These are phyloP conservation scores for Protobothrops mucrosquamatus DNA, from an alignment of 2,113 vertebrate species.

Conservation along the genomic window DNA sequence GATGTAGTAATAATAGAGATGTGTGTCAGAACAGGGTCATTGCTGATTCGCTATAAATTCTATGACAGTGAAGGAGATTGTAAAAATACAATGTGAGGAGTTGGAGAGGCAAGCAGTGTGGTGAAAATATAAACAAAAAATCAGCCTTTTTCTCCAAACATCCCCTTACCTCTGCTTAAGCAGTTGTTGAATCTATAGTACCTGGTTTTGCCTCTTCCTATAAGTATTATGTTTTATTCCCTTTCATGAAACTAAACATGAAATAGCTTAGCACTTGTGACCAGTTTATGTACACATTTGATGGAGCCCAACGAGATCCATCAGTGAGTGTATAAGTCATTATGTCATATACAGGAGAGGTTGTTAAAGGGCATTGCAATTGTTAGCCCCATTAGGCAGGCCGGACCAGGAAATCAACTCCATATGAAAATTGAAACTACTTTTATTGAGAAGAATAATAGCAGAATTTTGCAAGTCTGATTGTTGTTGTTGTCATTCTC, in stretches of 20 bases:
- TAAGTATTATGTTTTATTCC: background rate
- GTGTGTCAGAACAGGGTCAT: background rate
- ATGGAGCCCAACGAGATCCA: background rate
- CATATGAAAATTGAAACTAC: background rate
- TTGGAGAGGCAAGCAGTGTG: background rate
- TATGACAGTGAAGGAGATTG: background rate
- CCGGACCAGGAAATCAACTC: background rate
- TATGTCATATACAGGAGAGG: background rate
- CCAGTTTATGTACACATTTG: background rate
- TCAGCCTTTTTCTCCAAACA: background rate
- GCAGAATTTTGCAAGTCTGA: background rate
- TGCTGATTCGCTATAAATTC: background rate
- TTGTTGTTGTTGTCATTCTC: fast-evolving
- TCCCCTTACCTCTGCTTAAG: background rate
- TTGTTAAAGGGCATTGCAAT: background rate
- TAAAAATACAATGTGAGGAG: background rate
- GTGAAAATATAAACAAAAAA: background rate
- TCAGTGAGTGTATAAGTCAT: background rate
- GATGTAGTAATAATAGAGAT: background rate
- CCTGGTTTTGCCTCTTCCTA: background rate
- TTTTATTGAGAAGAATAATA: background rate
- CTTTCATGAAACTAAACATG: background rate
- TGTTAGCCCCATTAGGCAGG: background rate
- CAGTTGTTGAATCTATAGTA: background rate
- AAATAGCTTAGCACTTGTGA: background rate